Percentiles rank a stretch among this genome's conserved stretches.
Conservation (phyloP, 2,888 invertebrate species). For the Notodonta ziczac region DNA sequence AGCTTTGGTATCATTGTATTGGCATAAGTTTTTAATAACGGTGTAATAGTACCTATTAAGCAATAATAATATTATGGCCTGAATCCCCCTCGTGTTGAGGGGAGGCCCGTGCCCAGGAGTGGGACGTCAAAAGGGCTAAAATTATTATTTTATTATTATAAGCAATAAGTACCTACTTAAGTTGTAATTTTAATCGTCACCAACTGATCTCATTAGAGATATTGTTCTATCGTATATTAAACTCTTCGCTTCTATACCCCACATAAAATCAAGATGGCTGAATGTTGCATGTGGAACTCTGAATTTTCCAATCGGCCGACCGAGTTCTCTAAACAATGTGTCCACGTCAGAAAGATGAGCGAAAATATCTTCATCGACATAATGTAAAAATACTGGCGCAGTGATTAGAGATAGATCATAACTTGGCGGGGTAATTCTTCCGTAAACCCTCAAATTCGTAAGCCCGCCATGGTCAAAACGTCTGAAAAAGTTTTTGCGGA, state of each 20-base stretch:
- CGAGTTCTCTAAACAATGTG: slow-evolving; percentile 71
- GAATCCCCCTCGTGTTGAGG: too few species aligned
- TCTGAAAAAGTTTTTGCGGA: slow-evolving; percentile 74
- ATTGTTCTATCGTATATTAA: slow-evolving; percentile 83
- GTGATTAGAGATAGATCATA: slow-evolving; percentile 81
- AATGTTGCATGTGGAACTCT: slow-evolving; percentile 82
- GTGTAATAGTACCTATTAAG: too few species aligned
- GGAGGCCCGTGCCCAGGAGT: too few species aligned
- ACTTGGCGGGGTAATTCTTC: slow-evolving; percentile 76
- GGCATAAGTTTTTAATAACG: too few species aligned
- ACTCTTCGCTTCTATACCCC: slow-evolving; percentile 83
- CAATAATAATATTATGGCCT: too few species aligned
- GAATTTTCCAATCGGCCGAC: slow-evolving; percentile 77
- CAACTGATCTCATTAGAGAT: slow-evolving; percentile 67
- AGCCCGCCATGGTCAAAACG: slow-evolving; percentile 79
- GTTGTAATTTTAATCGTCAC: slow-evolving; percentile 20
- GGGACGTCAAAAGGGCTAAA: too few species aligned
- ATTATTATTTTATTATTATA: too few species aligned
- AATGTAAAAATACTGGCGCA: slow-evolving; percentile 85
- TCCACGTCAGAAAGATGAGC: slow-evolving; percentile 79
- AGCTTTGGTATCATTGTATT: too few species aligned
- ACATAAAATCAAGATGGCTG: slow-evolving; percentile 88
- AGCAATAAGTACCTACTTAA: too few species aligned
- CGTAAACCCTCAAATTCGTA: slow-evolving; percentile 80
- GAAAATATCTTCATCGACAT: slow-evolving; percentile 85